Percentiles rank a stretch among this genome's conserved stretches.
Evolutionary conservation across 2,797 vertebrate genomes (phyloP).

Genomic region (Podarcis lilfordi): DNA sequence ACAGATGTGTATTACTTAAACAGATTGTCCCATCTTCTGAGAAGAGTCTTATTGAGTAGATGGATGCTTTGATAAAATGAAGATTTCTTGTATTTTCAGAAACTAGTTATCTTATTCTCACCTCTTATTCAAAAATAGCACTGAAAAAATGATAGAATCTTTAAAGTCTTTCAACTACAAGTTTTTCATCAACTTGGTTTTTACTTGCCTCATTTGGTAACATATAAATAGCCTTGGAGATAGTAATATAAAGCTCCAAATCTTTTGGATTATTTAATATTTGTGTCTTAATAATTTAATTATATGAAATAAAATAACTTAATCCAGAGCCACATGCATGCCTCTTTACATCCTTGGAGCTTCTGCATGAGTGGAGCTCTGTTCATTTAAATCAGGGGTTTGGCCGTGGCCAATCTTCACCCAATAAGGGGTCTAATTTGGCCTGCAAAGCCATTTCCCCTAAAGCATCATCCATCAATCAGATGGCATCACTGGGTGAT

Average conservation of each 20-base stretch:
- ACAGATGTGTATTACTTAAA: slow-evolving; percentile 23
- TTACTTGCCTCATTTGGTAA: neutral
- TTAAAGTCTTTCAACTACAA: neutral
- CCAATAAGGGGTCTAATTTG: no score
- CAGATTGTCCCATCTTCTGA: neutral
- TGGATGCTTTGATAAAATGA: slow-evolving; percentile 7
- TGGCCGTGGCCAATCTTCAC: no score
- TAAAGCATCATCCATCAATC: no score
- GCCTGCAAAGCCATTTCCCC: no score
- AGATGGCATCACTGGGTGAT: no score
- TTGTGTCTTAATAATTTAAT: neutral
- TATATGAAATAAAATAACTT: neutral
- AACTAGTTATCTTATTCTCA: neutral
- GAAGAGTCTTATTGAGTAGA: neutral
- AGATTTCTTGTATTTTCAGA: neutral
- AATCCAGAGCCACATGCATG: neutral
- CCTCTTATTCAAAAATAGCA: neutral
- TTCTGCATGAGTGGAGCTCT: neutral
- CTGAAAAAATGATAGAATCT: neutral
- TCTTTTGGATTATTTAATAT: neutral
- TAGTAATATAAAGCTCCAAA: neutral
- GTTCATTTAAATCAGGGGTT: no score
- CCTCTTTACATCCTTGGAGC: neutral
- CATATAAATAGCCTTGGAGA: neutral
- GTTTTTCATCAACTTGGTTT: neutral